phyloP scores from a whole-genome alignment of 2,113 vertebrate genomes.

The Eptesicus fuscus region DNA sequence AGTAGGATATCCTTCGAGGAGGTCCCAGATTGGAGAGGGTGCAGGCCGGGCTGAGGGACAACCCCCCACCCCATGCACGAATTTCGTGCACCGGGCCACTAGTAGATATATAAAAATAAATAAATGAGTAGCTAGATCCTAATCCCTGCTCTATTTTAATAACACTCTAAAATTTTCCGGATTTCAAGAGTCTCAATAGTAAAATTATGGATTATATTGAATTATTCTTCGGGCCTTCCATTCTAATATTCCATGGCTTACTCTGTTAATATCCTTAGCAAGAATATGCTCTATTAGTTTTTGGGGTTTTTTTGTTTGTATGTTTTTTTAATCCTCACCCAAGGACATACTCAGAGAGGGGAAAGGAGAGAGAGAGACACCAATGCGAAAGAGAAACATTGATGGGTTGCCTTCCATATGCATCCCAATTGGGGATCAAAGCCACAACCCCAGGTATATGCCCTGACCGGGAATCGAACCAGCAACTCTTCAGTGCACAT shows the following conservation, averaged over 20 bases:
- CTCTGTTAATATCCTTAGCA: neutral
- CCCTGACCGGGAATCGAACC: neutral
- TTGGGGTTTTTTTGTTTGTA: neutral
- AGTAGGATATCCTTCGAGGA: no score
- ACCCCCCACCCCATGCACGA: no score
- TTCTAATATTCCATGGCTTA: neutral
- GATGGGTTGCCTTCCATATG: neutral
- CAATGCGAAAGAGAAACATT: neutral
- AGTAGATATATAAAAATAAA: no score
- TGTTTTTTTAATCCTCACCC: neutral
- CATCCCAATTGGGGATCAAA: neutral
- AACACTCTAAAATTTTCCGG: neutral
- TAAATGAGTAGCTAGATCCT: neutral
- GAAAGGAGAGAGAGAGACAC: neutral
- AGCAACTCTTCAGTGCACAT: neutral
- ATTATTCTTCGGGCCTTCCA: neutral
- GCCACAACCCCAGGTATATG: neutral
- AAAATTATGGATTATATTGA: neutral
- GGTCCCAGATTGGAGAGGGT: no score
- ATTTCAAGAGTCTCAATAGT: slow-evolving; percentile 1
- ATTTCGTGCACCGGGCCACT: no score
- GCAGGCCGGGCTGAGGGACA: no score
- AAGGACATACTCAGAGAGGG: neutral
- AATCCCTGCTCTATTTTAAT: neutral
- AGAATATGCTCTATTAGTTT: neutral